Evolutionary conservation across 2,113 vertebrate species (phyloP).

Genomic region (Orycteropus afer): DNA sequence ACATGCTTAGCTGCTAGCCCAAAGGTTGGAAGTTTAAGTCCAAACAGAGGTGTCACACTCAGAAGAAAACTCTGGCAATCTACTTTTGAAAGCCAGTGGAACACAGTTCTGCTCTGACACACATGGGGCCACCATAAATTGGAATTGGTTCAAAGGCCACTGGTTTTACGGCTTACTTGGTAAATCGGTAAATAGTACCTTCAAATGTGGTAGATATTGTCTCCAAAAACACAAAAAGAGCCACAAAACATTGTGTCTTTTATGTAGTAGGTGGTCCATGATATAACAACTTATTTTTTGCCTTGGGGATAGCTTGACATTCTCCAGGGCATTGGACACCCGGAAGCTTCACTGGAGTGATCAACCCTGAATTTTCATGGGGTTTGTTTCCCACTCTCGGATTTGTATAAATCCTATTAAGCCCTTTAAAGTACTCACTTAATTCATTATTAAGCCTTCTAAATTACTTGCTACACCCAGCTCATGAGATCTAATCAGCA

Average conservation of each 20-base stretch:
- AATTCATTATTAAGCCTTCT: background rate
- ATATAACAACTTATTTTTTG: background rate
- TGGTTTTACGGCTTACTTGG: background rate
- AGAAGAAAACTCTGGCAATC: too few relatives aligned
- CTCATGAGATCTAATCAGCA: background rate
- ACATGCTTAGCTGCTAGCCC: too few relatives aligned
- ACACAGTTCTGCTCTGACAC: too few relatives aligned
- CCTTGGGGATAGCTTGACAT: background rate
- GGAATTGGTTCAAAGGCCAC: too few relatives aligned
- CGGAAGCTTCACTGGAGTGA: background rate
- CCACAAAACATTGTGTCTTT: background rate
- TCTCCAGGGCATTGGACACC: background rate
- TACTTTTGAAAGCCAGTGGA: too few relatives aligned
- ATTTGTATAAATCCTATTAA: background rate
- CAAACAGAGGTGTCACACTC: too few relatives aligned
- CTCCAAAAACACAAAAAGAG: background rate
- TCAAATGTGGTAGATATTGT: background rate
- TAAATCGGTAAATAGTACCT: background rate
- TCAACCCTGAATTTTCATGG: background rate
- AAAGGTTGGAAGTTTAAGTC: too few relatives aligned
- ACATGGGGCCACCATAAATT: too few relatives aligned
- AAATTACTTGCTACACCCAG: background rate
- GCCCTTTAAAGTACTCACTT: background rate
- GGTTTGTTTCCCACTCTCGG: background rate
- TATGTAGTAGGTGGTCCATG: too few relatives aligned